Evolutionary conservation across 1,140 invertebrate genomes (phyloP).

Genomic region (Rhopalosiphum maidis): DNA sequence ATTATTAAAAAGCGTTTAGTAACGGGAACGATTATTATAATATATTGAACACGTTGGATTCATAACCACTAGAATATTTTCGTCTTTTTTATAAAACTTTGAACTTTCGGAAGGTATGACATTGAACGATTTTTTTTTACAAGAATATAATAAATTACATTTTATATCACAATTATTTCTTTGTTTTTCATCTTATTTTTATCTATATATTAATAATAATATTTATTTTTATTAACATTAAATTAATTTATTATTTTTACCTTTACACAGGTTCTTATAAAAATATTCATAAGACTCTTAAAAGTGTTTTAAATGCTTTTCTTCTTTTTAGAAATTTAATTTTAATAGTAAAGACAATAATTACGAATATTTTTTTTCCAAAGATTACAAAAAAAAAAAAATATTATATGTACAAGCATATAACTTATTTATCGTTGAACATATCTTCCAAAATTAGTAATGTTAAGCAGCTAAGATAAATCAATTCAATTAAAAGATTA

Average conservation of each 20-base stretch:
- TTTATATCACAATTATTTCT: not conserved
- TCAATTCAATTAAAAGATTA: not conserved
- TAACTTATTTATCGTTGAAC: not conserved
- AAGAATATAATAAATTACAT: constrained; percentile 2
- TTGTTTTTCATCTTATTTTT: constrained; percentile 4
- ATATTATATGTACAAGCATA: not conserved
- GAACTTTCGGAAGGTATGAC: constrained; percentile 49
- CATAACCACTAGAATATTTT: not conserved
- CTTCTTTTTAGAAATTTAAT: not conserved
- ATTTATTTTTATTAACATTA: not conserved
- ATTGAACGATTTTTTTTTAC: constrained; percentile 32
- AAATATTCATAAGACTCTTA: not conserved
- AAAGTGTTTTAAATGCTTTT: not conserved
- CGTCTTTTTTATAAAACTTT: constrained; percentile 26
- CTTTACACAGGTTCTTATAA: not conserved
- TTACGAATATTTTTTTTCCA: not conserved
- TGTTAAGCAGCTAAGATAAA: not conserved
- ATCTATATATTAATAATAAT: not conserved
- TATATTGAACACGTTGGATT: not conserved
- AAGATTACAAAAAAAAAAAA: not conserved
- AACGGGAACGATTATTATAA: constrained; percentile 10
- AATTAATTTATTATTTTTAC: not conserved
- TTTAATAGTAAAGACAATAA: not conserved
- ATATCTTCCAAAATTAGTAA: not conserved
- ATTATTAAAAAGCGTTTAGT: not conserved